Evolutionary conservation across 2,113 vertebrate genomes (phyloP).

Genomic region (Myrmecobius fasciatus): DNA sequence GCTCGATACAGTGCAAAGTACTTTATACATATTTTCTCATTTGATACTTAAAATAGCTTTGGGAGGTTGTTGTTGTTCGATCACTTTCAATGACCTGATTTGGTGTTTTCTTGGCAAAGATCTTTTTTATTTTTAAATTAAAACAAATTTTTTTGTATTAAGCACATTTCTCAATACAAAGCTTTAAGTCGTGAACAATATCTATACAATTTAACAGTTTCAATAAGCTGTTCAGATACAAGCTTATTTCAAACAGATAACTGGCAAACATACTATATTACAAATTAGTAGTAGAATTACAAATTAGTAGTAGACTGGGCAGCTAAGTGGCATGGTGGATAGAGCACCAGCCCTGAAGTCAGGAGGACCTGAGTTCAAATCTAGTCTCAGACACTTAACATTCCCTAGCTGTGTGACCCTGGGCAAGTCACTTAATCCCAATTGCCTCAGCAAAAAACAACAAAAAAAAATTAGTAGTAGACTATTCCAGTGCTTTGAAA

Average conservation of each 20-base stretch:
- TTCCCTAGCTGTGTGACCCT: no score
- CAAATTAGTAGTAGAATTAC: conserved; percentile 89
- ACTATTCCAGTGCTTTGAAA: conserved; percentile 90
- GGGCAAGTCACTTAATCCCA: no score
- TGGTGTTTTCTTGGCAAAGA: neutral
- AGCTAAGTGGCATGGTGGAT: no score
- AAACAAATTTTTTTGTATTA: conserved; percentile 87
- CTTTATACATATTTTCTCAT: neutral
- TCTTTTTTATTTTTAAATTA: no score
- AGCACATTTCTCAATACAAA: conserved; percentile 93
- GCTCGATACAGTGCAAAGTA: neutral
- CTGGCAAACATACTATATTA: conserved; percentile 91
- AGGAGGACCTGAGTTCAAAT: no score
- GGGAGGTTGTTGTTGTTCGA: neutral
- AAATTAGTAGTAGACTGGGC: no score
- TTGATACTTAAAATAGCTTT: neutral
- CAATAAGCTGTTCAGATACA: conserved; percentile 89
- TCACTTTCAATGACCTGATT: neutral
- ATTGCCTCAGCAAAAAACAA: no score
- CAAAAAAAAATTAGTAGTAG: conserved; percentile 89
- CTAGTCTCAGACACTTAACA: no score
- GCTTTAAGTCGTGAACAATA: conserved; percentile 87
- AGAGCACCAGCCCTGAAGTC: no score
- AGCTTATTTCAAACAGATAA: conserved; percentile 89
- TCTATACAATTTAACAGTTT: conserved; percentile 91